phyloP scores from a whole-genome alignment of 2,797 vertebrate genomes.

The Hydrophis major region DNA sequence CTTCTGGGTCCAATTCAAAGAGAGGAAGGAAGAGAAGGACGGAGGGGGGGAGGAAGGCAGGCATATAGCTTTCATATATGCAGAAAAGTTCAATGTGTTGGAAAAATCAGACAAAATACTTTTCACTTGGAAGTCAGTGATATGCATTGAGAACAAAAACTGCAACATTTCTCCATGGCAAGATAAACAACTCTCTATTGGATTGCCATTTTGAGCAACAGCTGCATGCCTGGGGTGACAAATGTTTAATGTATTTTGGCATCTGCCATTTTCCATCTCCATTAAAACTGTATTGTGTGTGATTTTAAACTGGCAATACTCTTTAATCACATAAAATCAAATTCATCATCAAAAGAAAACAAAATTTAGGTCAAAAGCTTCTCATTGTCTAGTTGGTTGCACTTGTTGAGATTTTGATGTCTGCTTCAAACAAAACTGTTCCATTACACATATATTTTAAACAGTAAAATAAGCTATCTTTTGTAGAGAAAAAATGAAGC shows the following conservation, averaged over 20 bases:
- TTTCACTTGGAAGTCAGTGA: background rate
- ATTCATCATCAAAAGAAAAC: background rate
- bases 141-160: background rate
- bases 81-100: background rate
- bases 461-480: background rate
- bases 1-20: no score
- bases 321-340: constrained; percentile 23
- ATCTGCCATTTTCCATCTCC: background rate
- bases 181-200: background rate
- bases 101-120: background rate
- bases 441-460: constrained; percentile 54
- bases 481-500: background rate
- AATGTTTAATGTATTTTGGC: background rate
- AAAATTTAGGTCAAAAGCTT: constrained; percentile 39
- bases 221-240: background rate
- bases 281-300: constrained; percentile 12
- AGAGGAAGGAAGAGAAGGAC: background rate
- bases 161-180: background rate
- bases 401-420: constrained; percentile 39
- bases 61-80: background rate
- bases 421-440: constrained; percentile 59
- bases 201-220: background rate
- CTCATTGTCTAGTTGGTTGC: constrained; percentile 59
- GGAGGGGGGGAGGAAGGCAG: background rate
- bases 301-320: constrained; percentile 42